phyloP scores from a whole-genome alignment of 2,113 vertebrate genomes.

The Ammodytes dubius region DNA sequence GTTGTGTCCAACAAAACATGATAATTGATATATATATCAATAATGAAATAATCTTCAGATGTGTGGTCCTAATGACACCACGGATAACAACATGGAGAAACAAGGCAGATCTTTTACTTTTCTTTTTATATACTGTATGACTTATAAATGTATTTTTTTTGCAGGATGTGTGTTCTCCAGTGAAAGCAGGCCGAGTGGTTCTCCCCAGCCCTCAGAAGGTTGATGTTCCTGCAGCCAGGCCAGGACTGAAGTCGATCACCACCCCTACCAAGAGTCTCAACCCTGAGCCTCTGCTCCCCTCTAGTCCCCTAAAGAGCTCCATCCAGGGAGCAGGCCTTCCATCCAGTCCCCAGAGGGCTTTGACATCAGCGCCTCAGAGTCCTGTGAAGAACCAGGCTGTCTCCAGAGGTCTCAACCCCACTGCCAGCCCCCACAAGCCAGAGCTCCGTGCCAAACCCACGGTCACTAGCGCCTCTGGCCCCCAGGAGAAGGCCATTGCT shows the following conservation, averaged over 20 bases:
- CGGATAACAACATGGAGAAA: too few species aligned
- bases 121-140: too few species aligned
- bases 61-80: too few species aligned
- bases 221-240: neutral
- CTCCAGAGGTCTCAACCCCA: constrained; percentile 19
- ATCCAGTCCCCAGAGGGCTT: constrained; percentile 44
- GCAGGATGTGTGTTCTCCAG: constrained; percentile 55
- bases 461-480: constrained; percentile 50
- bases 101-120: too few species aligned
- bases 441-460: constrained; percentile 55
- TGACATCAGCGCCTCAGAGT: constrained; percentile 35
- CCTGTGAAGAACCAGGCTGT: constrained; percentile 46
- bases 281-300: constrained; percentile 19
- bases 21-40: too few species aligned
- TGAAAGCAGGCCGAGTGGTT: constrained; percentile 56
- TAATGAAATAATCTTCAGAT: too few species aligned
- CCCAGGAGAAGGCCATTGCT: constrained; percentile 77
- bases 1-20: too few species aligned
- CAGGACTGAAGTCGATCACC: neutral
- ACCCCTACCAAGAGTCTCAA: constrained; percentile 3
- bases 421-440: constrained; percentile 71
- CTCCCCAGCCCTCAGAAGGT: constrained; percentile 45
- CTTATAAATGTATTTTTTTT: neutral
- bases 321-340: constrained; percentile 1
- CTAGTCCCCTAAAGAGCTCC: constrained; percentile 55